These are phyloP conservation scores for Esox masquinongy DNA, from an alignment of 2,797 vertebrate species.

Conservation along the genomic window DNA sequence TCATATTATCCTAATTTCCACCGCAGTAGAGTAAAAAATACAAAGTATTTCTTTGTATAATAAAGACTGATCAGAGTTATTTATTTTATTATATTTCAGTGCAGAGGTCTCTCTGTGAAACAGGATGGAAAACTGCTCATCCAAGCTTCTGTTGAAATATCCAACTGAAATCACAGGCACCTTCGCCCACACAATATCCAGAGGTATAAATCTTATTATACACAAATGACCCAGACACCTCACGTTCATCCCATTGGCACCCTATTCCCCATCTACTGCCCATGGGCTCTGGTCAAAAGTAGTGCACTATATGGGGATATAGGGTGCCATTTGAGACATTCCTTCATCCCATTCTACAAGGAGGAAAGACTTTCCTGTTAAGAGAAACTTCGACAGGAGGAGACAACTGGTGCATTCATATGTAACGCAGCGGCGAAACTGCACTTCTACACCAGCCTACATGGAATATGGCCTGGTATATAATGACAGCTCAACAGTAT, in stretches of 20 bases:
- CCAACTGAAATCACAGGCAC: conserved; percentile 8
- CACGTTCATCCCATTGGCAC: not conserved
- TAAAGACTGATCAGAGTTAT: conserved; percentile 23
- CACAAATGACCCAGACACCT: conserved; percentile 9
- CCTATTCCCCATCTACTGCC: not conserved
- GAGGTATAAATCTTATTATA: conserved; percentile 24
- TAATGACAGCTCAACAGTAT: conserved; percentile 16
- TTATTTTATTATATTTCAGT: conserved; percentile 30
- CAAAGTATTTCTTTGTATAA: conserved; percentile 30
- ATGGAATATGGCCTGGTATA: conserved; percentile 16
- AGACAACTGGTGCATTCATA: not conserved
- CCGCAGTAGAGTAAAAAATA: conserved; percentile 32
- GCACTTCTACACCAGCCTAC: not conserved
- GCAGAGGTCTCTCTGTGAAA: conserved; percentile 24
- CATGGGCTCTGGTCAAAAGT: not conserved
- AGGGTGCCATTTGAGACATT: conserved; percentile 12
- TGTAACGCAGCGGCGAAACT: conserved; percentile 17
- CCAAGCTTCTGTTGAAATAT: not conserved
- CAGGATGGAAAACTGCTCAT: conserved; percentile 1
- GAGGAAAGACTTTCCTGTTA: conserved; percentile 10
- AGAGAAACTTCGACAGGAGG: conserved; percentile 27
- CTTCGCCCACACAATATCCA: conserved; percentile 6
- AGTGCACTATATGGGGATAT: not conserved
- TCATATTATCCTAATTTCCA: conserved; percentile 19
- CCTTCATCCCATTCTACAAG: conserved; percentile 8